These are phyloP conservation scores for Spizella passerina DNA, from an alignment of 2,797 vertebrate genomes.

Conservation along the genomic window DNA sequence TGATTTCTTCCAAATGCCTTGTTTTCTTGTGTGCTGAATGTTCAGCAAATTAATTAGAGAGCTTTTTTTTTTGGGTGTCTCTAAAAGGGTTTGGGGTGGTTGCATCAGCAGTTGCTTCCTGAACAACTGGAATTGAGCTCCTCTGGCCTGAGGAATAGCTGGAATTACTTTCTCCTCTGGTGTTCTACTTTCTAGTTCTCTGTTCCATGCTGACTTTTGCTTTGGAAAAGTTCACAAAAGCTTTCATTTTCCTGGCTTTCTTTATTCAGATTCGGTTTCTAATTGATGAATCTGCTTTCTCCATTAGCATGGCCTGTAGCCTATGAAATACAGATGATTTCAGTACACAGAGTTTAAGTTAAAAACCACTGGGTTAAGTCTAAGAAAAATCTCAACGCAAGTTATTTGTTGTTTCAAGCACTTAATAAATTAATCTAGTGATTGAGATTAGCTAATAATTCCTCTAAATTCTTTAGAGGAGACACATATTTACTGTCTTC, in stretches of 20 bases:
- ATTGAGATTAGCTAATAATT: neutral
- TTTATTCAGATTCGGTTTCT: neutral
- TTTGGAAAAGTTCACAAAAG: neutral
- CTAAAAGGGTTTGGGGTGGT: neutral
- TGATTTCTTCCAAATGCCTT: neutral
- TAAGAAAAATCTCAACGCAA: neutral
- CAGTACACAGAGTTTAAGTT: neutral
- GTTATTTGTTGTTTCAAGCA: neutral
- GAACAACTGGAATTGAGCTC: neutral
- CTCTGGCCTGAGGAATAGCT: neutral
- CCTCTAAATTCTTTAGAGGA: neutral
- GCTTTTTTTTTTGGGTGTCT: neutral
- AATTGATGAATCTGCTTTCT: neutral
- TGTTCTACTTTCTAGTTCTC: neutral
- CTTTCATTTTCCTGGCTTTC: constrained; percentile 20
- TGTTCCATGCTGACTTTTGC: neutral
- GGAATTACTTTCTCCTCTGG: neutral
- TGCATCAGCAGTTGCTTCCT: neutral
- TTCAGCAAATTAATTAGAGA: neutral
- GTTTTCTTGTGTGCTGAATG: neutral
- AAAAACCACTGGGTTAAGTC: neutral
- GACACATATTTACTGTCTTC: neutral
- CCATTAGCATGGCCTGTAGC: neutral
- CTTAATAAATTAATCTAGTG: neutral
- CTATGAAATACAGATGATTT: neutral